phyloP scores from a whole-genome alignment of 1,140 invertebrate genomes.

The Ostrea denselamellosa region DNA sequence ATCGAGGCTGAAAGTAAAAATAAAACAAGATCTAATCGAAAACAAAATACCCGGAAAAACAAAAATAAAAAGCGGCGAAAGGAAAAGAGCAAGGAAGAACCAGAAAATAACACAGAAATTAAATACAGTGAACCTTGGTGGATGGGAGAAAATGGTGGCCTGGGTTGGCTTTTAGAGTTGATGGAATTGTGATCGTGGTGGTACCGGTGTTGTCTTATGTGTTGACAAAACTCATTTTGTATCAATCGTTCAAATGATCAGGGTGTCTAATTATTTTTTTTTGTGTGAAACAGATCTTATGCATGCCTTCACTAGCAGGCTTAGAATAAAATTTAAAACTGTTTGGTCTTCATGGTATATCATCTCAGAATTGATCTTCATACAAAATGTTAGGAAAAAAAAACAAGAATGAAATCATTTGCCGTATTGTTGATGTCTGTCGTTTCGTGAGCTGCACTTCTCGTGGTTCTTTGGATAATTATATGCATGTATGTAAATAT shows the following conservation, averaged over 20 bases:
- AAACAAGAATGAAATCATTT: too few relatives aligned
- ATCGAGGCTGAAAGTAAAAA: background rate
- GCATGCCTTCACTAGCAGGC: too few relatives aligned
- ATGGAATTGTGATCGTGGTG: conserved; percentile 5
- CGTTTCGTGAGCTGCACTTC: too few relatives aligned
- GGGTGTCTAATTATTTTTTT: background rate
- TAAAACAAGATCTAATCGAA: background rate
- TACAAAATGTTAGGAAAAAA: too few relatives aligned
- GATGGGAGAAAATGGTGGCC: background rate
- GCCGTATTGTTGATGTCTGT: too few relatives aligned
- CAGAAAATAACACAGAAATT: background rate
- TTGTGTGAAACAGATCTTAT: background rate
- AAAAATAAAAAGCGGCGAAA: background rate
- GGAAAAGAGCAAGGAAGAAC: background rate
- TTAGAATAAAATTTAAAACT: too few relatives aligned
- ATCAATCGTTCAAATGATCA: background rate
- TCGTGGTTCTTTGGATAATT: too few relatives aligned
- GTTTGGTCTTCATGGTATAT: too few relatives aligned
- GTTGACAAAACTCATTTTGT: background rate
- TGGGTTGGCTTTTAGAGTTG: conserved; percentile 18
- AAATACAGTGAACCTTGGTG: background rate
- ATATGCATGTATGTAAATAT: too few relatives aligned
- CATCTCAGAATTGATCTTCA: too few relatives aligned
- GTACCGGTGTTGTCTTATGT: background rate
- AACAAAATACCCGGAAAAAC: background rate